Base-by-base conservation (phyloP, 2,888 invertebrate genomes). In the Plutella xylostella region DNA sequence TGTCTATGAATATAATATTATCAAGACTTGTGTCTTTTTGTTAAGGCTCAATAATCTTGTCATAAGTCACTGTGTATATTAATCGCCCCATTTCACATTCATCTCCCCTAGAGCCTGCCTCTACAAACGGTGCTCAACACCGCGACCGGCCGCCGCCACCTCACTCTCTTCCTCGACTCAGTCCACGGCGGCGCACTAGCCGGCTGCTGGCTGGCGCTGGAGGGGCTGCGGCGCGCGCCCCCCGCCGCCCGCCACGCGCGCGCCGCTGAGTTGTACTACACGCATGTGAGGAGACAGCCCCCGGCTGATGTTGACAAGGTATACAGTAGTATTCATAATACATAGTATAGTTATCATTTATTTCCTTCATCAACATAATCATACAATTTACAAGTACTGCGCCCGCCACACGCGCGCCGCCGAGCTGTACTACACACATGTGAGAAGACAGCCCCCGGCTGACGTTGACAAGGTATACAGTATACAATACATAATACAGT, bases 191-290 rank as follows among this genome's bases (percentile, higher is more conserved):
- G 93, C 65, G 91, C 92, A n/a, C 73, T 94, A 45, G 89, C 96
- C 6, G 92, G 94, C 0, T 96, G 92, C 63, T 96, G 94, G 90
- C 89, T 88, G 57, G 92, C 93, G 0, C 94, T 94, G 0, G 94
- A 96, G 61, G 93, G 94, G 68, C 73, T 96, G 50, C 87, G 92
- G 51, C 86, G 87, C 46, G 88, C 92, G n/a, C 89, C 90, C 39
- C 86, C 92, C 54, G 89, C 89, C 48, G 88, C 88, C 53, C 92
- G 92, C 88, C 94, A 96, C 72, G 93, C 95, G 59, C 76, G 94
- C 21, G 96, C 93, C 9, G 92, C 93, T n/a, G 95, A 96, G 72
- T 93, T 96, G 60, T 96, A 93, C 75, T 94, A 95, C 64, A 93
- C 93, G 3, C 95, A 92, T 59, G 92, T 96, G 49, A 86, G 92